Base-by-base conservation (phyloP, 2,888 invertebrate genomes). In the Macaria liturata region DNA sequence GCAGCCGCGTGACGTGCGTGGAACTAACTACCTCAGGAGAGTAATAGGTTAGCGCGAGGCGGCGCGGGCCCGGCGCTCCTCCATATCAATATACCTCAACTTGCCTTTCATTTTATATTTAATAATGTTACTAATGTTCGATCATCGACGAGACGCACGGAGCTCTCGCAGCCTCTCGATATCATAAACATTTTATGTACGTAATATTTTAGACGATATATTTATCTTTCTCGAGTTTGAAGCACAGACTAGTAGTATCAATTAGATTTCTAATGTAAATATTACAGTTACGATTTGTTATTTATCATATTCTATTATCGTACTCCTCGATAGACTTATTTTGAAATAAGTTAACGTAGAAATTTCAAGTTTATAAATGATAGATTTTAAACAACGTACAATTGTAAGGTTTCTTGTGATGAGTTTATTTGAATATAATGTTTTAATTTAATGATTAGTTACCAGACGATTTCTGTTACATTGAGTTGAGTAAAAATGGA, bases 11-110 rank as follows among this genome's bases (percentile, higher is more conserved):
- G 76, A 76, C 74, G 78, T 81, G 76, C 77, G 74, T 79, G 87
- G 75, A 90, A 91, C 86, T 79, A 89, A 84, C 91, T 91, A 91
- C 91, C 91, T 91, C 91, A 91, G 80, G 72, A 83, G 83, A 83
- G 83, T 87, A 80, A 82, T 87, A 86, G 77, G 71, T 80, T 78
- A 79, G 78, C 75, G 76, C 75, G 81, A 76, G 81, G 78, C 80
- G 80, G 73, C 69, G 73, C 71, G 72, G 65, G 64, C 56, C 68
- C 67, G 66, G 52, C 65, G 65, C 70, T 63, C 59, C 61, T 52
- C 65, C 60, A 58, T 48, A 69, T 70, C 71, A 66, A 73, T 82
- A 83, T 82, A 83, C 81, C 81, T 83, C 81, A 76, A 69, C 73
- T 78, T 87, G 87, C 87, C 89, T 88, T 87, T 74, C 74, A 72